Base-by-base conservation (phyloP, 2,113 vertebrate species). In the Carlito syrichta region DNA sequence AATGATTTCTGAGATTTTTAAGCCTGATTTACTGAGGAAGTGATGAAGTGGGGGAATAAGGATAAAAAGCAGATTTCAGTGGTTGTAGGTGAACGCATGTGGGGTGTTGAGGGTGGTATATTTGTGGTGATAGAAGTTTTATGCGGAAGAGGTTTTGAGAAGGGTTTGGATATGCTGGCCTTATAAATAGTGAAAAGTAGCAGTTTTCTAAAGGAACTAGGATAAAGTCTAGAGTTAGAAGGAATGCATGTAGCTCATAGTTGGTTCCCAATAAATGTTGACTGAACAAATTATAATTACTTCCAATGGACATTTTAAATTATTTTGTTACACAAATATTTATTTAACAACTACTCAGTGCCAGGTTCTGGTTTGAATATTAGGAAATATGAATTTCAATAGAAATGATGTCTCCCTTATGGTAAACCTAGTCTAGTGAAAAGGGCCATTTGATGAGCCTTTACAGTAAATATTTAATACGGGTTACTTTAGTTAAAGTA, bases 1-100 rank as follows among this genome's bases (percentile, higher is more conserved):
- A 97, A 93, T 85, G 77, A 91, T 95, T 91, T 62, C 82, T 77
- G 96, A 93, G 82, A 96, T 85, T 94, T 96, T 91, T 78, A 96
- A 97, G 78, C 74, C 43, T 84, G 35, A 96, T 78, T 95, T 93
- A 79, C 89, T 40, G 86, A 93, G 66, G 52, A 97, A 86, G 40
- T 68, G 74, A 92, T 94, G 66, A 68, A 91, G n/a, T 85, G 95
- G 77, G 32, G 68, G 84, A 85, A 94, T 93, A 90, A 78, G 38
- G 54, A 83, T 77, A 85, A 73, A 94, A 93, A 79, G n/a, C 73
- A 74, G 16, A 17, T 79, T 82, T 52, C 78, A 81, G 32, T 78
- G 60, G 45, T 88, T 77, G 3, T 62, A 45, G 22, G 32, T 78
- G 0, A 32, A 52, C 74, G 20, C 89, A 19, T 56, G 9, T 38